Evolutionary conservation across 2,113 vertebrate species (phyloP).

Genomic region (Jacana jacana): DNA sequence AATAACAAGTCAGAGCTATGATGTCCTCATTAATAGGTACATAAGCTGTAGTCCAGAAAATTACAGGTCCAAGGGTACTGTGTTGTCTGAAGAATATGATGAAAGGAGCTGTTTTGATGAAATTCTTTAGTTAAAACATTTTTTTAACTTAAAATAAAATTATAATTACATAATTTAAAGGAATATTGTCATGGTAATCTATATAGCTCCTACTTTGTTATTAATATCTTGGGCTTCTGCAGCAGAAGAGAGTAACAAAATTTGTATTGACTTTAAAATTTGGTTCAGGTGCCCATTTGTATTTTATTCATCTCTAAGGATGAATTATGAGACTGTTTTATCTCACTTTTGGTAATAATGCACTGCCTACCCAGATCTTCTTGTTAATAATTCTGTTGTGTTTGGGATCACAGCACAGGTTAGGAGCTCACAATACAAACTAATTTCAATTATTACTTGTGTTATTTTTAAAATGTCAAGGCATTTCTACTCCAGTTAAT

Average conservation of each 20-base stretch:
- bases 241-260: not conserved
- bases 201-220: not conserved
- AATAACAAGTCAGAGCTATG: not conserved
- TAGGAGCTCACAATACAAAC: rapidly evolving
- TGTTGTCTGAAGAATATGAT: not conserved
- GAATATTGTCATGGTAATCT: not conserved
- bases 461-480: not conserved
- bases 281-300: not conserved
- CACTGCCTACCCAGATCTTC: not conserved
- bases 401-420: not conserved
- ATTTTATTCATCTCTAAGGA: not conserved
- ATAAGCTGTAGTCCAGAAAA: not conserved
- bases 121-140: not conserved
- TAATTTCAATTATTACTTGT: not conserved
- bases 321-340: not conserved
- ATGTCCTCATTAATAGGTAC: not conserved
- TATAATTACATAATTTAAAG: not conserved
- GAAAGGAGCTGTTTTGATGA: not conserved
- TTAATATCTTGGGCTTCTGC: not conserved
- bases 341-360: not conserved
- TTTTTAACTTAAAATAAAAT: not conserved
- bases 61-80: not conserved
- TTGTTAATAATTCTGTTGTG: not conserved
- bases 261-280: not conserved
- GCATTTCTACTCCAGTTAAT: not conserved